Conservation (phyloP, 1,140 invertebrate genomes). For the Brachionus plicatilis region DNA sequence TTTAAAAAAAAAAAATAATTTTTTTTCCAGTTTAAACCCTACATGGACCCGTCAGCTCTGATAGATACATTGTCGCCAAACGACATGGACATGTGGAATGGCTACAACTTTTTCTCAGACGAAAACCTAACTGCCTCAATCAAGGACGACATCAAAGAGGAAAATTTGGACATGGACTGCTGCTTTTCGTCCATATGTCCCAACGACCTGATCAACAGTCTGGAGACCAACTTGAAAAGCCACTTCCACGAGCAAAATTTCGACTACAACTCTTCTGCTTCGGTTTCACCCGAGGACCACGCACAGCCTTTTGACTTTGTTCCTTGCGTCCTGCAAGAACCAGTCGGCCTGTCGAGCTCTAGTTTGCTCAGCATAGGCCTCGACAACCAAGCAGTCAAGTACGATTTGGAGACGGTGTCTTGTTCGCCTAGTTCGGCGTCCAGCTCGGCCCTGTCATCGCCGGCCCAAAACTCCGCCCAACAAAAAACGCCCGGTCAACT, state of each 20-base stretch:
- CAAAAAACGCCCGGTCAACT: background rate
- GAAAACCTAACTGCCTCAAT: constrained; percentile 11
- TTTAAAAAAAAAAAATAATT: too few relatives aligned
- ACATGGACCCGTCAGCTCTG: constrained; percentile 26
- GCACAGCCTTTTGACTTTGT: background rate
- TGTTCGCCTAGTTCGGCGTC: background rate
- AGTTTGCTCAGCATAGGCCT: background rate
- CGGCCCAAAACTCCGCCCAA: background rate
- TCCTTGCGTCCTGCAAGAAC: background rate
- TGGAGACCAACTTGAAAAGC: background rate
- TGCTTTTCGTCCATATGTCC: constrained; percentile 39
- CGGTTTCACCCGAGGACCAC: background rate
- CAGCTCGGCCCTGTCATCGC: background rate
- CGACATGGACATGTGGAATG: constrained; percentile 38
- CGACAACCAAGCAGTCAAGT: background rate
- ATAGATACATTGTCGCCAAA: constrained; percentile 35
- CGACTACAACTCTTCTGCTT: background rate
- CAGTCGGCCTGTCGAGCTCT: background rate
- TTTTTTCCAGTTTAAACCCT: constrained; percentile 12
- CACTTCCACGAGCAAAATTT: background rate
- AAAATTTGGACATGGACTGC: constrained; percentile 38
- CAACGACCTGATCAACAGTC: constrained; percentile 20
- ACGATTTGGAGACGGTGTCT: background rate
- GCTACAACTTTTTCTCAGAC: constrained; percentile 21
- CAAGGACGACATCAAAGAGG: constrained; percentile 34